Evolutionary conservation across 1,140 invertebrate genomes (phyloP).

Genomic region (Nephila pilipes): DNA sequence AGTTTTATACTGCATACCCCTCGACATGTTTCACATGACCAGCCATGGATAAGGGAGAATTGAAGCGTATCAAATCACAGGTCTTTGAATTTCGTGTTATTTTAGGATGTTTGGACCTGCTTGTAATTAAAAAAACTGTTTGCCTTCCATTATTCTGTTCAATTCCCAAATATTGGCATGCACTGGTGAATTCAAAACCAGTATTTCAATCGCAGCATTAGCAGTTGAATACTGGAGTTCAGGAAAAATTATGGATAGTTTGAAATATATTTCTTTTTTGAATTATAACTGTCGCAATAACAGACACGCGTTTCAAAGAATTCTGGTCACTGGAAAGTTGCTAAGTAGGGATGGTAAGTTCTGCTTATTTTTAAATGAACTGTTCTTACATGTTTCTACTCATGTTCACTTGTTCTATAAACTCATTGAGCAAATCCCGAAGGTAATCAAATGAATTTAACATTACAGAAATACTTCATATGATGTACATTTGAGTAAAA

Average conservation of each 20-base stretch:
- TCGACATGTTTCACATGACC: conserved; percentile 33
- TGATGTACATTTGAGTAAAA: too few species aligned
- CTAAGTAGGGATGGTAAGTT: too few species aligned
- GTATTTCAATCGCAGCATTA: not conserved
- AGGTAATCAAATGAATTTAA: too few species aligned
- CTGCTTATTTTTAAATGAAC: too few species aligned
- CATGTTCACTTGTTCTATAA: too few species aligned
- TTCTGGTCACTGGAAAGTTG: too few species aligned
- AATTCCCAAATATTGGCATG: not conserved
- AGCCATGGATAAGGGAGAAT: conserved; percentile 3
- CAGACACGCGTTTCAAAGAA: too few species aligned
- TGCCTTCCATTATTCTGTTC: not conserved
- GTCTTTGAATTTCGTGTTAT: conserved; percentile 4
- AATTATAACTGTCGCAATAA: too few species aligned
- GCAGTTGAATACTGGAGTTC: not conserved
- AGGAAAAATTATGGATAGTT: not conserved
- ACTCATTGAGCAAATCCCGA: too few species aligned
- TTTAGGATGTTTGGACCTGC: not conserved
- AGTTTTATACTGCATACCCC: not conserved
- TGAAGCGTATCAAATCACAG: conserved; percentile 33
- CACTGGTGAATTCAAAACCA: not conserved
- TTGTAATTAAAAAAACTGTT: conserved; percentile 8
- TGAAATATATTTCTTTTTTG: too few species aligned
- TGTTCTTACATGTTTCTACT: too few species aligned
- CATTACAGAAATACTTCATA: too few species aligned